Evolutionary conservation across 1,140 invertebrate species (phyloP).

Genomic region (Hylaeus anthracinus): DNA sequence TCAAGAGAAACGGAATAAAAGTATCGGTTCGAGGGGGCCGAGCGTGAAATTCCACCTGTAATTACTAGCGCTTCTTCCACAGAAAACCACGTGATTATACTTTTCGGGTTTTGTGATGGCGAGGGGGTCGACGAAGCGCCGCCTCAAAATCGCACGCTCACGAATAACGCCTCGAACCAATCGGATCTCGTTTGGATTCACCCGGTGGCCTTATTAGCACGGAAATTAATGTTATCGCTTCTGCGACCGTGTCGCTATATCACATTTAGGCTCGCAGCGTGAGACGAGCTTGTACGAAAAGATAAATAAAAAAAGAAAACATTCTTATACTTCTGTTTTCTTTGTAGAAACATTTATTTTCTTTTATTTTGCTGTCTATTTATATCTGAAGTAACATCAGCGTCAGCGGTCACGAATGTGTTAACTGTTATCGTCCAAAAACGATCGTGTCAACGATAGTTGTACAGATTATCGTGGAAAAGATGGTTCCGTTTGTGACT

Average conservation of each 20-base stretch:
- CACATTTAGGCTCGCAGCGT: too few species aligned
- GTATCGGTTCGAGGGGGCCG: neutral
- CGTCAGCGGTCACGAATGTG: too few species aligned
- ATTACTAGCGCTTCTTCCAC: conserved; percentile 19
- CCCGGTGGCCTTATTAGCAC: neutral
- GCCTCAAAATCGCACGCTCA: neutral
- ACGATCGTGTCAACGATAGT: too few species aligned
- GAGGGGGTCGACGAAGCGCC: neutral
- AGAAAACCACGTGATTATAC: conserved; percentile 26
- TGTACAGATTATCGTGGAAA: too few species aligned
- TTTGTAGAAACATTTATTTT: too few species aligned
- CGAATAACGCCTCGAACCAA: neutral
- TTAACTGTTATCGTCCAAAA: too few species aligned
- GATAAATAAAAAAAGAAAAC: too few species aligned
- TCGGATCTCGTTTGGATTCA: neutral
- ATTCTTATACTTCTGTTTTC: too few species aligned
- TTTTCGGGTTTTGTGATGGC: neutral
- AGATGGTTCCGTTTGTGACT: too few species aligned
- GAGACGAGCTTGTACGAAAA: too few species aligned
- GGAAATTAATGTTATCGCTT: conserved; percentile 5
- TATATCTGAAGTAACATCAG: too few species aligned
- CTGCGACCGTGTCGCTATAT: neutral
- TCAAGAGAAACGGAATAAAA: neutral
- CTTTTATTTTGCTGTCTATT: too few species aligned
- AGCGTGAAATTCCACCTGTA: conserved; percentile 35